Evolutionary conservation across 2,888 invertebrate genomes (phyloP).

Genomic region (Heliconius charithonia): DNA sequence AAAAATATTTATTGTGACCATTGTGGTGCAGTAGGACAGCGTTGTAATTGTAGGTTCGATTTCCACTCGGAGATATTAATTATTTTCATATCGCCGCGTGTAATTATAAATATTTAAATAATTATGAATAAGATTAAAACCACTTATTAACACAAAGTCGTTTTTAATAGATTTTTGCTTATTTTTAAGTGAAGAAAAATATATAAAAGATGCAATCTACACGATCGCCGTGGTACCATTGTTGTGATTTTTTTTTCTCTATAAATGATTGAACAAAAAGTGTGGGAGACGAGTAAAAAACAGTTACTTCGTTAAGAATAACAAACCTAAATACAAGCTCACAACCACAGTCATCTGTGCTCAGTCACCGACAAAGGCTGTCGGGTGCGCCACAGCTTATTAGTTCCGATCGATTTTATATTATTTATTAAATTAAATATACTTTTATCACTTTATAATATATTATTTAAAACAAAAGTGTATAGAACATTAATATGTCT

Average conservation of each 20-base stretch:
- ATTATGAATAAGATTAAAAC: no score
- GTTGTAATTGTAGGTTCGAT: no score
- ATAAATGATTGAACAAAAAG: neutral
- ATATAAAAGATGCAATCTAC: neutral
- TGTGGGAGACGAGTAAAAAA: neutral
- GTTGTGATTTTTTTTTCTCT: neutral
- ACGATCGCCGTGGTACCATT: neutral
- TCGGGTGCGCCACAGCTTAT: neutral
- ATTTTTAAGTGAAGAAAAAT: no score
- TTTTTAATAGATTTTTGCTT: no score
- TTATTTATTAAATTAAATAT: slow-evolving; percentile 3
- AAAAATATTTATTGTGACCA: no score
- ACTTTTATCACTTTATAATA: neutral
- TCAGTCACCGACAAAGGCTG: slow-evolving; percentile 16
- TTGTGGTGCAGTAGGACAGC: no score
- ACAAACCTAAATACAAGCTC: slow-evolving; percentile 13
- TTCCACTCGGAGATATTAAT: no score
- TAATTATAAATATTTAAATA: no score
- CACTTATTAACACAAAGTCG: no score
- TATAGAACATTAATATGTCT: slow-evolving; percentile 55
- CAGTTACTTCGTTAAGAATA: neutral
- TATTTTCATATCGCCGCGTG: no score
- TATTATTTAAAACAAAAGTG: neutral
- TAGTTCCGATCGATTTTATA: neutral
- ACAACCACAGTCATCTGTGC: neutral